phyloP scores from a whole-genome alignment of 2,888 invertebrate genomes.

The Clepsis dumicolana region DNA sequence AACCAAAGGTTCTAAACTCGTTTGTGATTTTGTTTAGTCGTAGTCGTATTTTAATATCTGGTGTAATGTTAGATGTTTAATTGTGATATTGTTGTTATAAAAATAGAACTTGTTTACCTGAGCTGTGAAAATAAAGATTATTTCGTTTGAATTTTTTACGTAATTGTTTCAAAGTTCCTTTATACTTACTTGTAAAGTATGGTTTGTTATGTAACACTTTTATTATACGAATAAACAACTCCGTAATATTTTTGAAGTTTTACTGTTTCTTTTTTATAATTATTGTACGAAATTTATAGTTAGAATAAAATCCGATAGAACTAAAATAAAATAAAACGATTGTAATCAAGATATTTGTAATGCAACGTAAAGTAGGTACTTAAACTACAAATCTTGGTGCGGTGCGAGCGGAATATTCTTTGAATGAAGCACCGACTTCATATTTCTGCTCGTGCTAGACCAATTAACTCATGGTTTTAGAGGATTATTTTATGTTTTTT shows the following conservation, averaged over 20 bases:
- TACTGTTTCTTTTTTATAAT: no score
- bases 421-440: no score
- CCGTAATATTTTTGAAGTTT: slow-evolving; percentile 39
- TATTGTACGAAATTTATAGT: no score
- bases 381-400: no score
- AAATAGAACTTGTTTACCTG: slow-evolving; percentile 50
- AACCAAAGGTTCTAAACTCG: slow-evolving; percentile 30
- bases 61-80: slow-evolving; percentile 46
- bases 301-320: no score
- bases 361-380: no score
- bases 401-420: no score
- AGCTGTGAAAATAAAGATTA: slow-evolving; percentile 53
- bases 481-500: no score
- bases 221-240: slow-evolving; percentile 58
- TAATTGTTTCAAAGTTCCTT: slow-evolving; percentile 52
- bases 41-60: slow-evolving; percentile 46
- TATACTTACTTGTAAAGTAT: slow-evolving; percentile 51
- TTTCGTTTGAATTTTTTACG: slow-evolving; percentile 45
- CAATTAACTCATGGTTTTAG: no score
- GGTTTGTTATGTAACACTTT: slow-evolving; percentile 54
- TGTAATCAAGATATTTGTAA: no score
- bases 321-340: no score
- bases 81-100: slow-evolving; percentile 59
- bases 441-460: no score
- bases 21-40: slow-evolving; percentile 30